Evolutionary conservation across 2,888 invertebrate genomes (phyloP), one percentile per base, ranked within the genome.

Genomic region (Cheiracanthium punctorium): DNA sequence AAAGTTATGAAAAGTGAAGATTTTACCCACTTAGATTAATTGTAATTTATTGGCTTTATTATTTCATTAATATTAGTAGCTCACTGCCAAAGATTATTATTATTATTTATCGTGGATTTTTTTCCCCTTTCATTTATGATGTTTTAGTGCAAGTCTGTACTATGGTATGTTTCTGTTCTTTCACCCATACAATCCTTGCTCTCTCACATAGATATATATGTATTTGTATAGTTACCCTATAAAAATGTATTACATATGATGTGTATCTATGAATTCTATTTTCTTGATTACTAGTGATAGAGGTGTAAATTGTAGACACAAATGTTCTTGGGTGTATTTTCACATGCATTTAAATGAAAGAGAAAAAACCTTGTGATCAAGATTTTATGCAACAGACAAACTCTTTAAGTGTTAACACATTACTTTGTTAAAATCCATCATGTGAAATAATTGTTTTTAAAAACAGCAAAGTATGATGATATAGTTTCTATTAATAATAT

Each of bases 1-100:
- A 79, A 84, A 30, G 24, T 77, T 28, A 10, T 20, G 17, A 84
- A 77, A 67, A 73, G 24, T 67, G 77, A 82, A 14, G 72, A 69
- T 33, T 72, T 64, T n/a, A n/a, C 52, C 33, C 84, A 85, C 28
- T 30, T n/a, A 41, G 84, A 85, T 58, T 73, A 74, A 72, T 29
- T 5, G 43, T 69, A 52, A 52, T 14, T 64, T 32, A 30, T 41
- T 33, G 20, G 29, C 5, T 82, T 58, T 69, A 20, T 33, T 33
- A 33, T 37, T 10, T 33, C 64, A 52, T 82, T 52, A 82, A 29
- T 82, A 69, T 52, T 67, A 77, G 77, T 82, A 82, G 82, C 82
- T 82, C 82, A 82, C 77, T 82, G 73, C 82, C 82, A 82, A 82
- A 82, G 76, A 82, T 82, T n/a, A n/a, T n/a, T n/a, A n/a, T 72